A percentile compares a stretch with the other conserved stretches of the same genome.
Evolutionary conservation across 2,888 invertebrate genomes (phyloP).

Genomic region (Eupithecia subumbrata): DNA sequence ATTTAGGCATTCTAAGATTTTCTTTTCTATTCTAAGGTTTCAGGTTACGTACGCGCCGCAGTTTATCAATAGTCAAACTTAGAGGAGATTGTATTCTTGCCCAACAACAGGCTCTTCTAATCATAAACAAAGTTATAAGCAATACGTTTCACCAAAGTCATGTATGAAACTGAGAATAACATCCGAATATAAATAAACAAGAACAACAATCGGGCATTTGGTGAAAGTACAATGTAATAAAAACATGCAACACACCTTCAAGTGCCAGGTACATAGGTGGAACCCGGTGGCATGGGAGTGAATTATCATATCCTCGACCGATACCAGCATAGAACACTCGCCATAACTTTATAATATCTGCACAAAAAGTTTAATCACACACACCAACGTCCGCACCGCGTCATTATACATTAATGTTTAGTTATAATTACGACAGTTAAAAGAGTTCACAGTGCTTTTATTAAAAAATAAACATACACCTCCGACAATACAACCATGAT

Average conservation of each 20-base stretch:
- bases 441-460: slow-evolving; percentile 49
- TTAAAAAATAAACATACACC: slow-evolving; percentile 58
- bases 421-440: slow-evolving; percentile 57
- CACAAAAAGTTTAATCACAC: slow-evolving; percentile 54
- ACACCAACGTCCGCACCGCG: slow-evolving; percentile 49
- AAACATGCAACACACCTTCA: slow-evolving; percentile 71
- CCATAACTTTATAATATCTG: slow-evolving; percentile 62
- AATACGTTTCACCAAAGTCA: slow-evolving; percentile 47
- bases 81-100: slow-evolving; percentile 43
- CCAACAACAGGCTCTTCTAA: slow-evolving; percentile 61
- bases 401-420: slow-evolving; percentile 63
- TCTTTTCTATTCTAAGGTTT: too few relatives aligned
- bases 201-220: slow-evolving; percentile 9
- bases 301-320: slow-evolving; percentile 81
- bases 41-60: too few relatives aligned
- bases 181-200: slow-evolving; percentile 16
- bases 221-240: slow-evolving; percentile 32
- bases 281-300: slow-evolving; percentile 77
- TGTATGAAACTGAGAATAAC: slow-evolving; percentile 29
- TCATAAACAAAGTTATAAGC: slow-evolving; percentile 60
- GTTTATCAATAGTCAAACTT: slow-evolving; percentile 30
- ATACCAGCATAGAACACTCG: slow-evolving; percentile 66
- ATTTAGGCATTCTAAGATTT: too few relatives aligned
- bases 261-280: slow-evolving; percentile 77
- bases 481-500: slow-evolving; percentile 62